phyloP scores from a whole-genome alignment of 2,113 vertebrate genomes.

The Neogale vison region DNA sequence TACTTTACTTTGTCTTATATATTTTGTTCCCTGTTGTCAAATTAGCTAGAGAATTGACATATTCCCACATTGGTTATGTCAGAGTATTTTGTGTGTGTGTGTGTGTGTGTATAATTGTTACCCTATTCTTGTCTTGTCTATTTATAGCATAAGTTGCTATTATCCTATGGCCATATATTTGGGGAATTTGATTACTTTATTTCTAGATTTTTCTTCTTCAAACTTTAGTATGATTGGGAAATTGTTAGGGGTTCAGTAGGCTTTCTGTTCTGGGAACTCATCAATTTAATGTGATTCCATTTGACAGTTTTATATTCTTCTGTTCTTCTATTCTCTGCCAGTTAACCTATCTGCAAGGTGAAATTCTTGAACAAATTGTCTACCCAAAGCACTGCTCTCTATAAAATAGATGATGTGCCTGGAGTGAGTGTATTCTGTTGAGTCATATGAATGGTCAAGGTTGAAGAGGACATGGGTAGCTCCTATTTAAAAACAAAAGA shows the following conservation, averaged over 20 bases:
- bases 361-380: conserved; percentile 72
- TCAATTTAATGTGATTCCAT: conserved; percentile 74
- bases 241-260: conserved; percentile 26
- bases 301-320: conserved; percentile 75
- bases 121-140: not conserved
- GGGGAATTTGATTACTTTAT: not conserved
- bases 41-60: conserved; percentile 36
- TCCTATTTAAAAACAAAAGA: conserved; percentile 39
- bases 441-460: conserved; percentile 40
- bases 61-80: not conserved
- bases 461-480: not conserved
- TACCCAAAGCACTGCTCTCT: conserved; percentile 59
- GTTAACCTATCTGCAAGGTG: conserved; percentile 75
- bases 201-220: conserved; percentile 52
- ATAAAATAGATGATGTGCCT: conserved; percentile 55
- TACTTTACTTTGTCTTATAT: conserved; percentile 21
- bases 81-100: not conserved
- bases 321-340: conserved; percentile 59
- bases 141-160: conserved; percentile 26
- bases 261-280: conserved; percentile 68
- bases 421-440: conserved; percentile 11
- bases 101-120: not conserved
- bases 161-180: conserved; percentile 30
- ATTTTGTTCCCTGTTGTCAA: conserved; percentile 38
- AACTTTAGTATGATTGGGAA: conserved; percentile 56